Evolutionary conservation across 2,113 vertebrate species (phyloP), one percentile per base, ranked within the genome.

Genomic region (Dicentrarchus labrax): DNA sequence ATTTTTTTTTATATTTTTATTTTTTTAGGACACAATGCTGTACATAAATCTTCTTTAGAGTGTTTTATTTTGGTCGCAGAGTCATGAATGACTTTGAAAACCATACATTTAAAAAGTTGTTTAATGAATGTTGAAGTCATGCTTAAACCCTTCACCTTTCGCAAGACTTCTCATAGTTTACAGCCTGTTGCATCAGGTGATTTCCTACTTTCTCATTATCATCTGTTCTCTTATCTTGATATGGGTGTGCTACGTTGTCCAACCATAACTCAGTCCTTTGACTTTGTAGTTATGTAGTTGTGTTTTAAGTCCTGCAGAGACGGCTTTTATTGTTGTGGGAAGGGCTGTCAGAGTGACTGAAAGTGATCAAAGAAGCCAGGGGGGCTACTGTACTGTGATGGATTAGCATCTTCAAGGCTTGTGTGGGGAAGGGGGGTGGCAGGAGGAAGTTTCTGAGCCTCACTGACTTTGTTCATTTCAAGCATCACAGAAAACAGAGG

Each of bases 401-500:
- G 86, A 94, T 93, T 89, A 81, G 78, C 78, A 89, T 92, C 87
- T 93, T 92, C 84, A 85, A 93, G 86, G 80, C 71, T 77, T 62
- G 17, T 68, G 64, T 24, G 22, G 71, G 64, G 30, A 69, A 50
- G 54, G 66, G 57, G 19, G 64, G 64, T 2, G 54, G n/a, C n/a
- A n/a, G 81, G 70, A 72, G 69, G 84, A 78, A 69, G 64, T 71
- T 50, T 24, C 68, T 67, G 84, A 85, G 81, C 71, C 68, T 74
- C 72, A 13, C 64, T 72, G 76, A 67, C 76, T 90, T 88, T 89
- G 78, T 90, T 91, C 85, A 73, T 87, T 51, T 84, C 57, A 81
- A 62, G 80, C 90, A 75, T 90, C 72, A 85, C 65, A 86, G 83
- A 76, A 70, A 57, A 22, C 65, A 8, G 74, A 72, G 76, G 71